Evolutionary conservation across 2,888 invertebrate genomes (phyloP), one percentile per base, ranked within the genome.

Genomic region (Lysandra bellargus): DNA sequence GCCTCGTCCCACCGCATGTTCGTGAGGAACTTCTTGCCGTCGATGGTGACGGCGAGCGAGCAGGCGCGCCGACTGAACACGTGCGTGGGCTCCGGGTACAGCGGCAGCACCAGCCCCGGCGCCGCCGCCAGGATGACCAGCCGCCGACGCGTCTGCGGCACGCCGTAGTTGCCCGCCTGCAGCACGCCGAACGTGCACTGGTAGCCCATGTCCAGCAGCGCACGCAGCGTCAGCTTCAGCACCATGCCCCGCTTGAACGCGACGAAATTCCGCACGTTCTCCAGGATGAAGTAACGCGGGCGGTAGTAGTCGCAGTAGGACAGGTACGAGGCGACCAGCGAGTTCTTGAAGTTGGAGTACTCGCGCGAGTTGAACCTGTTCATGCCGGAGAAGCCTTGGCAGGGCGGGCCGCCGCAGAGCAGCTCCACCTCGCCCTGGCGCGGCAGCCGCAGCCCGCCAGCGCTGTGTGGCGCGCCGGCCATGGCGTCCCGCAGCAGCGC

Each of bases 301-400:
- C 98, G 95, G 87, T 97, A 98, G 89, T 96, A 98, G 88, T 98
- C 98, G 87, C 98, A 98, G 89, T 96, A 98, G 44, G 98, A 97
- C 33, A 98, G 94, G 87, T 96, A 98, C 0, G 98, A 96, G 0
- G 97, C 97, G 33, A 98, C 96, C 17, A 98, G 92, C 0, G 98
- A 98, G 88, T 98, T 98, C 93, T 98, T 98, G 86, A 98, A 98
- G 83, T 96, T 95, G 1, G 98, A 98, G 89, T 98, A 98, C 83
- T 98, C 97, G 57, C 98, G 94, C 0, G 96, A 96, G 90, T 97
- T 98, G 89, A 98, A 98, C 78, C 98, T 93, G 89, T 98, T 98
- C 98, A 98, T 98, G 61, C 97, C 97, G 75, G 97, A 97, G 91
- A 98, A 98, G 4, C 98, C 98, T 90, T 98, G 98, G 87, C 98